Percentiles rank a stretch among this genome's conserved stretches.
Conservation (phyloP, 2,113 vertebrate species). For the Trogon melanurus region DNA sequence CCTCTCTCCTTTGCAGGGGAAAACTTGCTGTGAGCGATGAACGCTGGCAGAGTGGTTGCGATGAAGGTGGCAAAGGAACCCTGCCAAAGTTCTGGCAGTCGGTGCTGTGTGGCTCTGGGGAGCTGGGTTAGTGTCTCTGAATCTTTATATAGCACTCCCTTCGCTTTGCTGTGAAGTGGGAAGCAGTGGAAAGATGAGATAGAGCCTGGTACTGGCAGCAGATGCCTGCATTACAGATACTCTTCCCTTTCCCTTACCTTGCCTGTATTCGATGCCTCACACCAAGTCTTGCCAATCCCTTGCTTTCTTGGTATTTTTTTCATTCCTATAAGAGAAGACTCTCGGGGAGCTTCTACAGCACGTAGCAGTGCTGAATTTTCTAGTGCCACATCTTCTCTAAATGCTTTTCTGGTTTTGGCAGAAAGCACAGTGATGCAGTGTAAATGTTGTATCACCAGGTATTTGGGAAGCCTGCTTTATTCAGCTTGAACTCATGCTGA, state of each 20-base stretch:
- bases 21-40: neutral
- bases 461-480: slow-evolving; percentile 10
- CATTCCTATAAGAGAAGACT: neutral
- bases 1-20: neutral
- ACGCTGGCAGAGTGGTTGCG: rapidly evolving
- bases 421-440: neutral
- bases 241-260: neutral
- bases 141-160: slow-evolving; percentile 22
- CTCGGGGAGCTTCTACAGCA: neutral
- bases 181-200: neutral
- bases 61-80: neutral
- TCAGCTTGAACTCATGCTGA: slow-evolving; percentile 5
- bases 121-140: neutral
- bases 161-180: neutral
- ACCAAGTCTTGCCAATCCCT: neutral
- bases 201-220: slow-evolving; percentile 1
- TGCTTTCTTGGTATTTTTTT: neutral
- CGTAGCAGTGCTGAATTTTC: neutral
- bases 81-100: neutral
- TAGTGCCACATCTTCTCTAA: neutral
- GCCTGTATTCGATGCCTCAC: neutral
- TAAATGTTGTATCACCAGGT: slow-evolving; percentile 24
- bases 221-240: neutral
- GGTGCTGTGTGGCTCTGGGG: neutral
- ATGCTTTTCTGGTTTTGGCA: neutral